Evolutionary conservation across 1,140 invertebrate genomes (phyloP).

Genomic region (Nephotettix cincticeps): DNA sequence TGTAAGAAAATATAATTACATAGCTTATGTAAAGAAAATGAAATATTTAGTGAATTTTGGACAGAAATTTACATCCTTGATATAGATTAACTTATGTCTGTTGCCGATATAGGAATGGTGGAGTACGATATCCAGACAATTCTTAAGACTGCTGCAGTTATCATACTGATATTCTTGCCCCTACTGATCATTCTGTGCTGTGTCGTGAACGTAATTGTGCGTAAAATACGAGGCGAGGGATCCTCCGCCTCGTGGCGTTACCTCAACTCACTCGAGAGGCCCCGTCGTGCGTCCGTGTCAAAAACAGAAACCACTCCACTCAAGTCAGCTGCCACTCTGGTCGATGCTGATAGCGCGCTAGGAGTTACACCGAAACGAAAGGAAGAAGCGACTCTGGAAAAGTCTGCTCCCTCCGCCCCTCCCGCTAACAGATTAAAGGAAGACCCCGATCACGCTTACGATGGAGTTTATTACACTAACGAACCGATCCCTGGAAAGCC

Average conservation of each 20-base stretch:
- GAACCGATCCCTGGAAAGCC: conserved; percentile 77
- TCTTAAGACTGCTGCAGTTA: conserved; percentile 49
- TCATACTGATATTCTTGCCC: conserved; percentile 53
- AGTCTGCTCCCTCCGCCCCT: conserved; percentile 11
- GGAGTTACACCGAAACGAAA: neutral
- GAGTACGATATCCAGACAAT: conserved; percentile 57
- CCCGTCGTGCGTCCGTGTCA: conserved; percentile 15
- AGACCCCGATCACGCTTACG: conserved; percentile 53
- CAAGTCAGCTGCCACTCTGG: neutral
- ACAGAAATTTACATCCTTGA: too few species aligned
- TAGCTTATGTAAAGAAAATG: too few species aligned
- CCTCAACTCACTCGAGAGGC: conserved; percentile 14
- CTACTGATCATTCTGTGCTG: conserved; percentile 56
- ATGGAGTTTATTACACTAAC: conserved; percentile 76
- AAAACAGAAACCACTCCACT: neutral
- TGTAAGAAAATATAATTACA: too few species aligned
- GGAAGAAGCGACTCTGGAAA: neutral
- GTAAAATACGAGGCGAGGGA: conserved; percentile 3
- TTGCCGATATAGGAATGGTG: conserved; percentile 53
- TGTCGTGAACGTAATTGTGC: conserved; percentile 51
- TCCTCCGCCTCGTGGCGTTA: conserved; percentile 19
- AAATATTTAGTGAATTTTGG: too few species aligned
- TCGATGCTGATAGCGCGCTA: neutral
- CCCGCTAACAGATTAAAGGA: conserved; percentile 14
- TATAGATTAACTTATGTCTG: neutral